Evolutionary conservation across 37 sponge, comb jelly and placozoan species (phyloP), one percentile per base, ranked within the genome.

Genomic region (Amphimedon queenslandica): DNA sequence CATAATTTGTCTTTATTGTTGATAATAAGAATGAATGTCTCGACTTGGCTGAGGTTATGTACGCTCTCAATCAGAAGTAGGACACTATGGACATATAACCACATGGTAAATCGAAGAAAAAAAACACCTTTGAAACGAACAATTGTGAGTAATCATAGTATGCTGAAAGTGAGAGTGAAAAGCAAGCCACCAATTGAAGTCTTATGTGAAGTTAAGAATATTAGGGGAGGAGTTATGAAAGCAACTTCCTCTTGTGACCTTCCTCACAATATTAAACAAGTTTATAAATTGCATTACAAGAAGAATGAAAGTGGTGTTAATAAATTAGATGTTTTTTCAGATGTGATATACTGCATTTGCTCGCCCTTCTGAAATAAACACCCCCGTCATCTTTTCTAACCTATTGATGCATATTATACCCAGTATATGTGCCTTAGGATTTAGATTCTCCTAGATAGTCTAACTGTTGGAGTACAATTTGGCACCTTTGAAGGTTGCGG

Each of bases 261-360:
- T 25, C 79, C 79, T 32, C 79, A 67, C 55, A 57, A 69, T 37
- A 37, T 60, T 4, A 3, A 69, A 32, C 79, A 78, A 37, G n/a
- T n/a, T n/a, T n/a, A n/a, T n/a, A n/a, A n/a, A n/a, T n/a, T n/a
- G n/a, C n/a, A n/a, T n/a, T n/a, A n/a, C n/a, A n/a, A n/a, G n/a
- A n/a, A n/a, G n/a, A n/a, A n/a, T n/a, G n/a, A n/a, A n/a, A n/a
- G n/a, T n/a, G n/a, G n/a, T n/a, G n/a, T n/a, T n/a, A n/a, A n/a
- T n/a, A n/a, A n/a, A n/a, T n/a, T 23, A 33, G 80, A 79, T 40
- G 40, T 58, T 10, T 47, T 79, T 30, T 70, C 80, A 20, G 33
- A 57, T 2, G 71, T 79, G 13, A 69, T 79, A 63, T 43, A 40
- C 1, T n/a, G n/a, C n/a, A n/a, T n/a, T n/a, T n/a, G n/a, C n/a